Percentiles rank a stretch among this genome's conserved stretches.
phyloP scores from a whole-genome alignment of 2,888 invertebrate genomes.

The Coelogynopora nodosa region DNA sequence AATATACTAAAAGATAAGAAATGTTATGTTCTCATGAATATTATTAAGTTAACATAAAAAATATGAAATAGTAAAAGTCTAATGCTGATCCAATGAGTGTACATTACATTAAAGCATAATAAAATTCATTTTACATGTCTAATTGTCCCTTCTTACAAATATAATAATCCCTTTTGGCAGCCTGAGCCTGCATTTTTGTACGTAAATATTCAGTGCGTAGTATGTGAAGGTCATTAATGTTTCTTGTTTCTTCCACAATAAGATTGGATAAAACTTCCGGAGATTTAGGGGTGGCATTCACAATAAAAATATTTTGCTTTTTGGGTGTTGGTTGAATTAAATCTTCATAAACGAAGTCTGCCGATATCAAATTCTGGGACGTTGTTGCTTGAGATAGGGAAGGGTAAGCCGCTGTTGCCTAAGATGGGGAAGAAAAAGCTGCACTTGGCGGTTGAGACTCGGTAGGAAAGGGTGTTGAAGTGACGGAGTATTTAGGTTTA shows the following conservation, averaged over 20 bases:
- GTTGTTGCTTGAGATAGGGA: conserved; percentile 5
- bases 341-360: not conserved
- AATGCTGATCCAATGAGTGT: conserved; percentile 23
- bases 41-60: conserved; percentile 16
- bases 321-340: conserved; percentile 8
- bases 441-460: conserved; percentile 14
- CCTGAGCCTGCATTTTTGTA: conserved; percentile 21
- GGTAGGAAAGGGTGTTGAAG: conserved; percentile 18
- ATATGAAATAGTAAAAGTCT: conserved; percentile 18
- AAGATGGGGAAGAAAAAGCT: conserved; percentile 16
- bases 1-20: conserved; percentile 9
- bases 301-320: not conserved
- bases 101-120: conserved; percentile 17
- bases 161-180: conserved; percentile 27
- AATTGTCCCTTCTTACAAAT: conserved; percentile 27
- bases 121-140: conserved; percentile 23
- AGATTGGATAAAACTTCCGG: conserved; percentile 14
- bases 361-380: conserved; percentile 7
- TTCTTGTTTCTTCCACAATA: conserved; percentile 10
- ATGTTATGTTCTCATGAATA: too few species aligned
- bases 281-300: conserved; percentile 19
- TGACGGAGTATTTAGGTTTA: not conserved
- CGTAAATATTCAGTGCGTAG: conserved; percentile 8
- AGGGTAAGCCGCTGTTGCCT: conserved; percentile 7
- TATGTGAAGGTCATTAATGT: conserved; percentile 11